Evolutionary conservation across 1,140 invertebrate genomes (phyloP).

Genomic region (Brachionus angularis): DNA sequence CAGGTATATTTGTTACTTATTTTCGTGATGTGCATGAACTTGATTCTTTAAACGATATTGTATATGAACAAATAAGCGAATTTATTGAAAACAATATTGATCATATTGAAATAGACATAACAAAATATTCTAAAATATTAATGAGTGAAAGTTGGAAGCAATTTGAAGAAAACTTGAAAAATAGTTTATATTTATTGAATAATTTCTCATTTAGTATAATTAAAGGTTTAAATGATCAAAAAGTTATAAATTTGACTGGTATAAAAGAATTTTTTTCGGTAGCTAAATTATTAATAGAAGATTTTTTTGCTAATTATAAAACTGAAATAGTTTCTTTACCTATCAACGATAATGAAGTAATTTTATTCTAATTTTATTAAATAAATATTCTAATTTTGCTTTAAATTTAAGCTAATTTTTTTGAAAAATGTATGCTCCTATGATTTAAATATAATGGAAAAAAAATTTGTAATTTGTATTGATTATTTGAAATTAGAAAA

Average conservation of each 20-base stretch:
- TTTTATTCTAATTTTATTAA: not conserved
- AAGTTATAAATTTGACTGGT: not conserved
- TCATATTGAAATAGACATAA: not conserved
- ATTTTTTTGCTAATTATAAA: slow-evolving; percentile 17
- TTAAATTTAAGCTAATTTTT: not conserved
- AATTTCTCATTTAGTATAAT: not conserved
- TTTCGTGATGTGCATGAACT: not conserved
- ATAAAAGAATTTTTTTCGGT: slow-evolving; percentile 10
- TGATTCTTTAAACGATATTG: not conserved
- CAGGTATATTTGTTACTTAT: slow-evolving; percentile 11
- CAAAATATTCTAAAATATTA: not conserved
- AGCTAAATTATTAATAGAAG: not conserved
- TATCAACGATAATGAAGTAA: not conserved
- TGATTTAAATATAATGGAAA: slow-evolving; percentile 4
- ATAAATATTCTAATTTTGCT: not conserved
- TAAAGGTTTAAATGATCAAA: not conserved
- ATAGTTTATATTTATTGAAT: too few species aligned
- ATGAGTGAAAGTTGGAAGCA: slow-evolving; percentile 9
- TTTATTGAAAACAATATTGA: not conserved
- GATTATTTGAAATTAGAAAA: not conserved
- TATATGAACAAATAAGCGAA: not conserved
- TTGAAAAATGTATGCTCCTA: not conserved
- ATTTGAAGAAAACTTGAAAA: not conserved
- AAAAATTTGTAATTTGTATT: not conserved
- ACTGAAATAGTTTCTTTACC: not conserved